Evolutionary conservation across 64 coral and sea anemone species (phyloP), one percentile per base, ranked within the genome.

Genomic region (Actinia equina): DNA sequence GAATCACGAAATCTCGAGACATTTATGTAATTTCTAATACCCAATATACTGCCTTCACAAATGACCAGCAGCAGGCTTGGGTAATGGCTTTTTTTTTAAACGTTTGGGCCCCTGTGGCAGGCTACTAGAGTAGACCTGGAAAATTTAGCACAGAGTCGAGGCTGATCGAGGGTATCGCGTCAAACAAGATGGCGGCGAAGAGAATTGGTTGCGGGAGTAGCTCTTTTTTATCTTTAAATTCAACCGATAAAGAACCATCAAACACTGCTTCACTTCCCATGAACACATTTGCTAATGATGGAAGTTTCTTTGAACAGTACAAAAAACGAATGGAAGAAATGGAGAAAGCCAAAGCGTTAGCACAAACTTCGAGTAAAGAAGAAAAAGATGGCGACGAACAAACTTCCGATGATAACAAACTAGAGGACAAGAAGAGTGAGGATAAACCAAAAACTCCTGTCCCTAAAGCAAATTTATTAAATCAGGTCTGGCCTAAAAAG

Each of bases 241-340:
- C n/a, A 20, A 49, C 44, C 41, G 78, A 81, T 81, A 81, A 19
- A 49, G 43, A 52, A 81, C 17, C 78, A 52, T 17, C n/a, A 81
- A 81, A 81, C 0, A 23, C 44, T 10, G 43, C 78, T n/a, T 17
- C 42, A 52, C 52, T 22, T 51, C 5, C 78, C 9, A 44, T 17
- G 27, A 81, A 81, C 11, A 81, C 83, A 59, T 85, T 85, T 85
- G 83, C 55, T 25, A 85, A 85, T 85, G 83, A 85, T 85, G 83
- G 83, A 58, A 85, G 83, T 85, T 85, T 85, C 52, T 54, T 85
- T 60, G 83, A 85, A 63, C 43, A 52, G 83, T 85, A 60, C 17
- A 85, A 60, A 85, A 85, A 85, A 85, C 83, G 83, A 58, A 85
- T 85, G 83, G 83, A 85, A 27, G 83, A 58, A 9, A 85, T 85